A percentile compares a stretch with the other conserved stretches of the same genome.
Conservation (phyloP, 2,888 invertebrate species). For the Ophion ventricosus region DNA sequence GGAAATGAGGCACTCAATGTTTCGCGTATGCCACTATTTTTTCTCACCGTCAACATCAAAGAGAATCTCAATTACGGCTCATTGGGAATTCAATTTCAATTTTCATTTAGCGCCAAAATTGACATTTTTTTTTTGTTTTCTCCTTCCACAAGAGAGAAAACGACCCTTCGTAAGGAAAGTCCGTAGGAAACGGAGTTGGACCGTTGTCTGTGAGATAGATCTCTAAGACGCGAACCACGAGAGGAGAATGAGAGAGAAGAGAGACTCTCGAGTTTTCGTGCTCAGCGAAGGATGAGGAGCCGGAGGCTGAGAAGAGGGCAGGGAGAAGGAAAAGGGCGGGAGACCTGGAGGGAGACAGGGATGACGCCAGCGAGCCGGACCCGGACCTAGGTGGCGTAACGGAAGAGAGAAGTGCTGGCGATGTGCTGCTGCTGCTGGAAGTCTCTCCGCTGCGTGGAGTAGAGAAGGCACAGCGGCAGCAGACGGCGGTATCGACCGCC, state of each 20-base stretch:
- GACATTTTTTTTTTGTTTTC: neutral
- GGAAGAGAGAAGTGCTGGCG: slow-evolving; percentile 76
- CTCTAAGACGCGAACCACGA: slow-evolving; percentile 37
- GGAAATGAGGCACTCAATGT: too few relatives aligned
- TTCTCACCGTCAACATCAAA: neutral
- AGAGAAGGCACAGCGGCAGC: slow-evolving; percentile 76
- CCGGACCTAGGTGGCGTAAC: slow-evolving; percentile 81
- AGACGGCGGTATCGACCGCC: slow-evolving; percentile 88
- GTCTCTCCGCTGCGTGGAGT: slow-evolving; percentile 65
- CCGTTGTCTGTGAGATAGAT: slow-evolving; percentile 30
- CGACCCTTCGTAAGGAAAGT: neutral
- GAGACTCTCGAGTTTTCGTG: slow-evolving; percentile 39
- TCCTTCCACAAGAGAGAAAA: neutral
- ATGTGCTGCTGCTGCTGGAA: slow-evolving; percentile 54
- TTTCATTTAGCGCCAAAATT: neutral
- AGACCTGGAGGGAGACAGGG: slow-evolving; percentile 66
- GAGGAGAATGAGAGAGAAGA: slow-evolving; percentile 22
- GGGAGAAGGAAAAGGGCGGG: slow-evolving; percentile 33
- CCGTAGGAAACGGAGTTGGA: slow-evolving; percentile 10
- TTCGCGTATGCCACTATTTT: neutral
- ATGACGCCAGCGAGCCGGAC: slow-evolving; percentile 77
- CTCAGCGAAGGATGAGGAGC: slow-evolving; percentile 44
- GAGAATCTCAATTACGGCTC: neutral
- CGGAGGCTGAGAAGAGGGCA: slow-evolving; percentile 28
- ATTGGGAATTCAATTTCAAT: neutral